Percentiles rank a stretch among this genome's conserved stretches.
These are phyloP conservation scores for Mythimna vitellina DNA, from an alignment of 2,888 invertebrate species.

Conservation along the genomic window DNA sequence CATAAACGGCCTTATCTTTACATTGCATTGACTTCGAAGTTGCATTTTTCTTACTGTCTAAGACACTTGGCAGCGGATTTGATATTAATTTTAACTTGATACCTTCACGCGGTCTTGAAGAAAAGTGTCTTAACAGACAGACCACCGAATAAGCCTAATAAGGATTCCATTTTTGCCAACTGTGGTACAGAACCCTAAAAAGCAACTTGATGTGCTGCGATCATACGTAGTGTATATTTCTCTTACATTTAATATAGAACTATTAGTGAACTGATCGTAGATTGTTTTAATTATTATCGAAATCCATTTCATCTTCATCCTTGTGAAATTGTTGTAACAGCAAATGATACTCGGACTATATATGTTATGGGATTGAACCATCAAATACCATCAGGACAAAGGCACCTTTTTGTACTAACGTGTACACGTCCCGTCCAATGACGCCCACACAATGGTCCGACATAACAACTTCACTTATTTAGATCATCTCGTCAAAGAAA, in stretches of 20 bases:
- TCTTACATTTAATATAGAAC: background rate
- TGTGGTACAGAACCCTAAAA: background rate
- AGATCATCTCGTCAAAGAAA: constrained; percentile 47
- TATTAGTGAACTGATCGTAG: background rate
- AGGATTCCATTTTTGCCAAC: too few relatives aligned
- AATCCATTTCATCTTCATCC: background rate
- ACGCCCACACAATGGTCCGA: constrained; percentile 39
- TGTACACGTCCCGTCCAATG: constrained; percentile 9
- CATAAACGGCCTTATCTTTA: too few relatives aligned
- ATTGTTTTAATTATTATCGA: background rate
- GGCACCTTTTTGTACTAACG: constrained; percentile 11
- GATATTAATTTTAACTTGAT: too few relatives aligned
- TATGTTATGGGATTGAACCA: constrained; percentile 6
- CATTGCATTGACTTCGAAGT: too few relatives aligned
- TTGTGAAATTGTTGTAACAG: background rate
- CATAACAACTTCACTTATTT: constrained; percentile 47
- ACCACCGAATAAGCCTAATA: too few relatives aligned
- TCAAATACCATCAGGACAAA: constrained; percentile 22
- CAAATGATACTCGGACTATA: background rate
- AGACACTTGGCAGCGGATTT: too few relatives aligned
- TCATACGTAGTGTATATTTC: background rate
- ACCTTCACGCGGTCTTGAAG: too few relatives aligned
- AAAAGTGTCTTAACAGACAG: too few relatives aligned
- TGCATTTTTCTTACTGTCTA: too few relatives aligned
- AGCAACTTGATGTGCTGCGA: background rate